Evolutionary conservation across 2,113 vertebrate genomes (phyloP), one percentile per base, ranked within the genome.

Genomic region (Bubalus kerabau): DNA sequence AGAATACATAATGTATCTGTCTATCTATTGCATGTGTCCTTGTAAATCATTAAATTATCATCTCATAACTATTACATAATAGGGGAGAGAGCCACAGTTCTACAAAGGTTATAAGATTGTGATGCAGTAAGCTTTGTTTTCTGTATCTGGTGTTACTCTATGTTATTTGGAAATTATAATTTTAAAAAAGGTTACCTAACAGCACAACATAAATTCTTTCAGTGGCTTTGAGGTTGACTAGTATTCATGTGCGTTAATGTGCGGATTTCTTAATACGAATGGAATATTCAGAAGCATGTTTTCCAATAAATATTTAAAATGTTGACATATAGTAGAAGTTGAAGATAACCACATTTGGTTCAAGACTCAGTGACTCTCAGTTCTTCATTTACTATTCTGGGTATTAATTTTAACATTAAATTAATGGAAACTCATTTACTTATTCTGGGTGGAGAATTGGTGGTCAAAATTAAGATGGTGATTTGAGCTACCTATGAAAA

Each of bases 221-320:
- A 76, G 36, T 87, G 54, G 21, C 85, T 95, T 88, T 21, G 12
- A 1, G 17, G 30, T 64, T 95, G 60, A 76, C 17, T 11, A 91
- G 26, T 32, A 32, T 62, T 17, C 46, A 11, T 56, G n/a, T 64
- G 3, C 82, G 30, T 59, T 96, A 94, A 89, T 82, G 36, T 43
- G 13, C 92, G 28, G n/a, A 46, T 92, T 81, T 87, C 5, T 30
- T 56, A n/a, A 86, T 19, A 52, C 24, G 43, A 90, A 54, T 96
- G 40, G 90, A 95, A 87, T 86, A 92, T 56, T 62, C 23, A 93
- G 14, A 81, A 94, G 87, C 48, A 84, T 86, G n/a, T 17, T 93
- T 97, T 46, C 86, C 56, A 82, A 80, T 83, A 97, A 91, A 85
- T 84, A 93, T 74, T 32, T 95, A 95, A 56, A 82, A 64, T 81